Base-by-base conservation (phyloP, 2,113 vertebrate species). In the Vireo altiloquus region DNA sequence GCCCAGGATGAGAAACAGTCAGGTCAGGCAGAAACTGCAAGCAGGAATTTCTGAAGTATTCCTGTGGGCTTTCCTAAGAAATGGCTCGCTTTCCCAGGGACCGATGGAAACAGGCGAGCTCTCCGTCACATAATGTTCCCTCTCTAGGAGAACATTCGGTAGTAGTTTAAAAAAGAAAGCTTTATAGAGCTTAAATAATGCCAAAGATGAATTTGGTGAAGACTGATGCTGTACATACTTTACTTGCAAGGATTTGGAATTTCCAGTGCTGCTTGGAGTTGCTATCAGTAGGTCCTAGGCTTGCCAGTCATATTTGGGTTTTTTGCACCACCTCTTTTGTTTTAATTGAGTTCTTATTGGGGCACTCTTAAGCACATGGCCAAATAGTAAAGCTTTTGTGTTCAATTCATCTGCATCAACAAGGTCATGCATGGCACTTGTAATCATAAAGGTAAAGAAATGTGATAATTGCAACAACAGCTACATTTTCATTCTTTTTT, bases 131-230 rank as follows among this genome's bases (percentile, higher is more conserved):
- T 30, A 69, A 60, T 87, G 90, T 96, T 96, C 94, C 91, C 71
- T 93, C 52, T 56, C 92, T 91, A 93, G 96, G 95, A 96, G 97
- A 96, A 94, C 64, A 95, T 92, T 96, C 85, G 84, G 46, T 97
- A 91, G 82, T 65, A 84, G 91, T 95, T 96, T 93, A 93, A 95
- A 96, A 95, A 90, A 87, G 75, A 95, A 92, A 66, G 40, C 56
- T 96, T 97, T 86, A 82, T 49, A 81, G 80, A 65, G 39, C 71
- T 90, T 90, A 80, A 90, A 47, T 46, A 79, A 79, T 91, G 66
- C 85, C 44, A 52, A 65, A 74, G 59, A 78, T 76, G 8, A 92
- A 90, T 88, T 78, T 89, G 63, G 42, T 91, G 87, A 86, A 81
- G 37, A 6, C 17, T 79, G 57, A 54, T 82, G 40, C 78, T 74